Evolutionary conservation across 2,797 vertebrate genomes (phyloP).

Genomic region (Steatocranus sp.): DNA sequence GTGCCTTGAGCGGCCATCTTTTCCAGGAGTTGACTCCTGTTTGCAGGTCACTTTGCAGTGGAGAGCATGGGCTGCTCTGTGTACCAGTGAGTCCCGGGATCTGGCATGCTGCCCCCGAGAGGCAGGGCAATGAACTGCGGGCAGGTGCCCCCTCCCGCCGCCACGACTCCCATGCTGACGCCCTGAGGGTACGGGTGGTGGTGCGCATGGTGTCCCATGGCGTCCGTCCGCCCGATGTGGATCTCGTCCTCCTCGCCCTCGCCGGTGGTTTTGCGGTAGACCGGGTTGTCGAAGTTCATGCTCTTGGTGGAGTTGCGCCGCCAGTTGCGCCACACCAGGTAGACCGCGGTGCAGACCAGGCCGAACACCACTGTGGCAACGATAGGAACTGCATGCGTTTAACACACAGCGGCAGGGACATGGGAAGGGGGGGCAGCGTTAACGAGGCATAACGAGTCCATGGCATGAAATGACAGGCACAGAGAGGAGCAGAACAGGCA

Average conservation of each 20-base stretch:
- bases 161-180: conserved; percentile 77
- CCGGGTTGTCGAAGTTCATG: conserved; percentile 99
- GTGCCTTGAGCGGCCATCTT: conserved; percentile 50
- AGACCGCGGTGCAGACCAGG: conserved; percentile 87
- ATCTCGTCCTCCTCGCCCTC: conserved; percentile 94
- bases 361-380: conserved; percentile 86
- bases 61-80: conserved; percentile 77
- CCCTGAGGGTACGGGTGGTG: conserved; percentile 79
- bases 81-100: conserved; percentile 80
- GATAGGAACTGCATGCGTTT: conserved; percentile 81
- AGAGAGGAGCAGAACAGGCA: conserved; percentile 38
- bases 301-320: conserved; percentile 95
- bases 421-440: conserved; percentile 60
- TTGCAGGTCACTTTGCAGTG: conserved; percentile 64
- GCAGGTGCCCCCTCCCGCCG: conserved; percentile 64
- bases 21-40: neutral
- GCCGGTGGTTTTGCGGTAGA: conserved; percentile 92
- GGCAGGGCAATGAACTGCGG: conserved; percentile 79
- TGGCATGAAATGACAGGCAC: conserved; percentile 57
- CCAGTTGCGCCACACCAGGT: conserved; percentile 96
- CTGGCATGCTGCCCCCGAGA: conserved; percentile 73
- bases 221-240: conserved; percentile 89
- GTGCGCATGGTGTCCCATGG: conserved; percentile 74
- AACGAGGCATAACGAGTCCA: conserved; percentile 62
- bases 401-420: conserved; percentile 72